Evolutionary conservation across 2,113 vertebrate genomes (phyloP).

Genomic region (Strix uralensis): DNA sequence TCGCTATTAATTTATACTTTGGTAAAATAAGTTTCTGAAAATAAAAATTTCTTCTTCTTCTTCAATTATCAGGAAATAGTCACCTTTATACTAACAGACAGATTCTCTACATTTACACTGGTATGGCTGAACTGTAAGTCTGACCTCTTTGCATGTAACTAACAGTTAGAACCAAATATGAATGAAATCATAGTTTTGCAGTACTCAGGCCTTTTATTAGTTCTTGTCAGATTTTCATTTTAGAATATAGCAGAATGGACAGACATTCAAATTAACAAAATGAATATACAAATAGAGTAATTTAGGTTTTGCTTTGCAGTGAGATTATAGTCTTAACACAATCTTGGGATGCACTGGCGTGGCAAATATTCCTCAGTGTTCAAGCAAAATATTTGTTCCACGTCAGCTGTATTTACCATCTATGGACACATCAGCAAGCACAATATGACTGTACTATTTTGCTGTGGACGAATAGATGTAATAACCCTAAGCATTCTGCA

Average conservation of each 20-base stretch:
- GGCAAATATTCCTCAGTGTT: conserved; percentile 89
- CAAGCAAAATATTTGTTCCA: background rate
- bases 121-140: background rate
- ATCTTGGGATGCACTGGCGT: conserved; percentile 85
- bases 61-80: background rate
- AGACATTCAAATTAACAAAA: background rate
- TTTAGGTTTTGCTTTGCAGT: conserved; percentile 62
- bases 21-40: background rate
- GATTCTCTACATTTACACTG: background rate
- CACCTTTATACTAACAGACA: background rate
- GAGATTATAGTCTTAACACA: conserved; percentile 87
- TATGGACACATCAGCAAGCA: background rate
- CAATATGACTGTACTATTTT: background rate
- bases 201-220: background rate
- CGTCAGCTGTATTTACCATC: background rate
- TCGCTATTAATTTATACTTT: background rate
- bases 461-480: background rate
- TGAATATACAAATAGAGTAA: background rate
- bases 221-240: background rate
- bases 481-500: background rate
- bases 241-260: background rate
- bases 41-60: background rate
- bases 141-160: background rate
- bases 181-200: background rate
- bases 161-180: background rate